Evolutionary conservation across 2,888 invertebrate genomes (phyloP).

Genomic region (Agonum fuliginosum): DNA sequence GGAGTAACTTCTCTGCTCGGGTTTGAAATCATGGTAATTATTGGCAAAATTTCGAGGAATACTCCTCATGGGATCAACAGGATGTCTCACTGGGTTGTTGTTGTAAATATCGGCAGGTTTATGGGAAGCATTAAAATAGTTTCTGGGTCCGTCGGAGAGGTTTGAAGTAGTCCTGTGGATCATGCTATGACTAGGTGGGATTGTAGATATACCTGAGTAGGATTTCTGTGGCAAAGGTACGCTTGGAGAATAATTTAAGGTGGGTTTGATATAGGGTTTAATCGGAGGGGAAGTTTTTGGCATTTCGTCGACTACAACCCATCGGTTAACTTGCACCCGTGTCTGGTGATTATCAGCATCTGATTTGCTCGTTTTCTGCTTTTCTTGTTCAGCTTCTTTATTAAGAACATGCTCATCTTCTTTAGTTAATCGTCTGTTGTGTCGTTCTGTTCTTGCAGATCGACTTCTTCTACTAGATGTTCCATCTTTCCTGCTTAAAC

Average conservation of each 20-base stretch:
- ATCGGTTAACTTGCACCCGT: conserved; percentile 41
- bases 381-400: conserved; percentile 73
- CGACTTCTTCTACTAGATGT: conserved; percentile 80
- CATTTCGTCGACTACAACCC: conserved; percentile 54
- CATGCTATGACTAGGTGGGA: conserved; percentile 69
- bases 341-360: conserved; percentile 67
- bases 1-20: conserved; percentile 69
- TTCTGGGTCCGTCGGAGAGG: conserved; percentile 52
- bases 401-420: conserved; percentile 79
- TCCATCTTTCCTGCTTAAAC: conserved; percentile 75
- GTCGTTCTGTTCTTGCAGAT: conserved; percentile 86
- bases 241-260: conserved; percentile 39
- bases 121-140: conserved; percentile 52
- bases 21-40: conserved; percentile 38
- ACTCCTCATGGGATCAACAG: conserved; percentile 4
- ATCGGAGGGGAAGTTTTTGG: conserved; percentile 46
- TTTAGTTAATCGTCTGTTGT: conserved; percentile 83
- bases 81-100: conserved; percentile 3
- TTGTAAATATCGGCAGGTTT: conserved; percentile 41
- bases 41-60: not conserved
- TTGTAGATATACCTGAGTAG: conserved; percentile 70
- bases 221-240: conserved; percentile 58
- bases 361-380: conserved; percentile 67
- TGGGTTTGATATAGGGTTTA: conserved; percentile 50
- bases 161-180: conserved; percentile 50